These are phyloP conservation scores for Daphoenositta chrysoptera DNA, from an alignment of 2,113 vertebrate genomes.

Conservation along the genomic window DNA sequence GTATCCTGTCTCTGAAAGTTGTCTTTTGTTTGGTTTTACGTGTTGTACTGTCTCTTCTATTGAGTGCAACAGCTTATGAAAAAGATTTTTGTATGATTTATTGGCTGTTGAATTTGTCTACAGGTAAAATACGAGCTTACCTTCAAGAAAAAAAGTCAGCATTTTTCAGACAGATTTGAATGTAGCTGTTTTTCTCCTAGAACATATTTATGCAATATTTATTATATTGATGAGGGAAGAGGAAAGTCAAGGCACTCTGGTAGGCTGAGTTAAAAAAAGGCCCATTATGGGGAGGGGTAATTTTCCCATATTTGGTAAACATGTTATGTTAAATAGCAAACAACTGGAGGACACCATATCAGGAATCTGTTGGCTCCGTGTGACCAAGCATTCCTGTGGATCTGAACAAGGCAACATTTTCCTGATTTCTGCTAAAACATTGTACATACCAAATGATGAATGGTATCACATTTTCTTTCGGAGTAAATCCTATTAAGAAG, in stretches of 20 bases:
- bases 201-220: background rate
- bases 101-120: background rate
- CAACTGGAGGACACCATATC: background rate
- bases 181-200: background rate
- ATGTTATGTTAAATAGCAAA: background rate
- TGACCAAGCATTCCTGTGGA: background rate
- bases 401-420: background rate
- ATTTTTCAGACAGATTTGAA: background rate
- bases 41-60: background rate
- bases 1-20: background rate
- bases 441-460: background rate
- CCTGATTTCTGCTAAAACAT: background rate
- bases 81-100: background rate
- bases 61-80: background rate
- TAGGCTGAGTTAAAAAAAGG: background rate
- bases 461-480: background rate
- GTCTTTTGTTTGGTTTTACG: background rate
- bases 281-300: background rate
- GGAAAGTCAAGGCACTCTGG: background rate
- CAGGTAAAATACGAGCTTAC: background rate
- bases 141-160: background rate
- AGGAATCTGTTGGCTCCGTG: background rate
- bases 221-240: background rate
- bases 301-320: background rate
- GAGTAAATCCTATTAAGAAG: background rate